Evolutionary conservation across 1,140 invertebrate species (phyloP), one percentile per base, ranked within the genome.

Genomic region (Atta colombica): DNA sequence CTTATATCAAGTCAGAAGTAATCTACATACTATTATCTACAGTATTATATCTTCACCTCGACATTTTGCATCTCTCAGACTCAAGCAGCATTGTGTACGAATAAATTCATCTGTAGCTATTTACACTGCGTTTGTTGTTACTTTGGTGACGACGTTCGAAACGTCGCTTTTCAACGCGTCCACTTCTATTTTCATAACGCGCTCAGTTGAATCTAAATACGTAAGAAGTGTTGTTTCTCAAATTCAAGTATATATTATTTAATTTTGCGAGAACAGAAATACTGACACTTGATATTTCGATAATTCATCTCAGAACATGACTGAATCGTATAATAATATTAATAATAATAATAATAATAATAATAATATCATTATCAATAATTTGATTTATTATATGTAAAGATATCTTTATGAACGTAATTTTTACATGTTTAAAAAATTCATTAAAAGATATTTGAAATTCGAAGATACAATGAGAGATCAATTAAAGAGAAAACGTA

Each of bases 51-150:
- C 35, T 68, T 3, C 25, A n/a, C 7, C 7, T 66, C 18, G 1
- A 7, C 4, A 49, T 66, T 28, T 80, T 28, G n/a, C 49, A 25
- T 49, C 16, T 77, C 16, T 28, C 5, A 3, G 28, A 21, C 7
- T 69, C 39, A 69, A 16, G n/a, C 31, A 10, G 7, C 8, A 71
- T 69, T 18, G 65, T 8, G 7, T n/a, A 21, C 0, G 14, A 10
- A 45, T 81, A 71, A 81, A 65, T 81, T 81, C 21, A 45, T 69
- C 45, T 68, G 45, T 31, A 10, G 8, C 49, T 53, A 80, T 80
- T 69, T 65, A 71, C 12, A 4, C 8, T 12, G 14, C 49, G 35
- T 71, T 69, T 71, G n/a, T 14, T 14, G 21, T 39, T n/a, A 12
- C 45, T 68, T 39, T 80, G 28, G 14, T 18, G 31, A 55, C n/a